Base-by-base conservation (phyloP, 2,113 vertebrate species). In the Lonchura striata region DNA sequence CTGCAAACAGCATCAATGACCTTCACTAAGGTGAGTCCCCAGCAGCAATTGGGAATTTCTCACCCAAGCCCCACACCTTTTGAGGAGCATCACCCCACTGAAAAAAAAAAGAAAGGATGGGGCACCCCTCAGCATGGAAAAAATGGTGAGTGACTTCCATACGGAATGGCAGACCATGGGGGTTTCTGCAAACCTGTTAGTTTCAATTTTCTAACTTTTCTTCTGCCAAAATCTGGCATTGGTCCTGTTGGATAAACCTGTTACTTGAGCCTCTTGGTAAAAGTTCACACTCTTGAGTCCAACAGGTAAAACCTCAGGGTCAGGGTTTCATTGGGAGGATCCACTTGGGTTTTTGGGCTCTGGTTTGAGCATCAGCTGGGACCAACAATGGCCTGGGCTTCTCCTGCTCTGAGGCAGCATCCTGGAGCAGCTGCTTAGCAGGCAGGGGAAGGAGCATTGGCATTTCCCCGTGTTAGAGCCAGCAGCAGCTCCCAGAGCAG, bases 281-380 rank as follows among this genome's bases (percentile, higher is more conserved):
- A 60, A 1, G 0, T 31, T 70, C 10, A 1, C 2, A 3, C 27
- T 69, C 46, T 22, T 47, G 66, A 21, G 12, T 30, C 2, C 0
- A 4, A 7, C 5, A 3, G 69, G 42, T 66, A 9, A 72, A 79
- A 52, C 4, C 5, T 66, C 52, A 68, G 27, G 23, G 27, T 33
- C 46, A 39, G 57, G 42, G 12, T 25, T 60, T 49, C 52, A 30
- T 2, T 6, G 11, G 27, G 53, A 65, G 64, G 60, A 60, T 37
- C 37, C 14, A 9, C 59, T 35, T 0, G 0, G 0, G 30, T 3
- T 64, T 33, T 59, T 31, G 31, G 24, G 28, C 21, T 61, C 68
- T 3, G 1, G 11, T 78, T 78, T 74, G 71, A 82, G 21, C 27
- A 59, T 16, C 6, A 5, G 4, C 3, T 35, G 10, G 31, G 7